Evolutionary conservation across 2,113 vertebrate species (phyloP).

Genomic region (Cyanoliseus patagonus): DNA sequence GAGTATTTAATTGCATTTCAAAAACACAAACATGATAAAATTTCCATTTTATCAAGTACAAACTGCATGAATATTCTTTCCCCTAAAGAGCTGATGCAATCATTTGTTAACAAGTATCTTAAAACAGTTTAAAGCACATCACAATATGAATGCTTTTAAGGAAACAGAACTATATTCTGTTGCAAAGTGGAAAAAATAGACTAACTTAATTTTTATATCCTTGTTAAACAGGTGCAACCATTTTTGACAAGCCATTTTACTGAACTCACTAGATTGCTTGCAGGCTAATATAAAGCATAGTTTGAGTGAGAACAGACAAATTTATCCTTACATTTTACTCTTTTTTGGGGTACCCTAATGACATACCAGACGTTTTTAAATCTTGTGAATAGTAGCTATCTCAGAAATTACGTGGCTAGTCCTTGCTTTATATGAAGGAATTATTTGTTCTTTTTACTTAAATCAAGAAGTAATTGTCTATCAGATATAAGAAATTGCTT

Average conservation of each 20-base stretch:
- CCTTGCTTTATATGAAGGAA: not conserved
- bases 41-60: constrained; percentile 6
- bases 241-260: not conserved
- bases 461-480: not conserved
- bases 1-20: not conserved
- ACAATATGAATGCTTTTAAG: not conserved
- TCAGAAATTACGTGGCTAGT: not conserved
- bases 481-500: not conserved
- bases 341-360: not conserved
- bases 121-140: not conserved
- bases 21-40: not conserved
- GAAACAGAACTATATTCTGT: not conserved
- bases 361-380: not conserved
- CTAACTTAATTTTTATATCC: not conserved
- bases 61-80: not conserved
- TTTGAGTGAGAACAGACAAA: not conserved
- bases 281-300: not conserved
- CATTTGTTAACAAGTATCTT: not conserved
- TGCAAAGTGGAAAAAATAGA: not conserved
- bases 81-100: constrained; percentile 4
- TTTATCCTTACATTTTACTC: not conserved
- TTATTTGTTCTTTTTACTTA: not conserved
- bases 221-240: not conserved
- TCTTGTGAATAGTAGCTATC: not conserved
- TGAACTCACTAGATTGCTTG: not conserved